phyloP scores from a whole-genome alignment of 2,888 invertebrate genomes.

The Drosophila aldrichi region DNA sequence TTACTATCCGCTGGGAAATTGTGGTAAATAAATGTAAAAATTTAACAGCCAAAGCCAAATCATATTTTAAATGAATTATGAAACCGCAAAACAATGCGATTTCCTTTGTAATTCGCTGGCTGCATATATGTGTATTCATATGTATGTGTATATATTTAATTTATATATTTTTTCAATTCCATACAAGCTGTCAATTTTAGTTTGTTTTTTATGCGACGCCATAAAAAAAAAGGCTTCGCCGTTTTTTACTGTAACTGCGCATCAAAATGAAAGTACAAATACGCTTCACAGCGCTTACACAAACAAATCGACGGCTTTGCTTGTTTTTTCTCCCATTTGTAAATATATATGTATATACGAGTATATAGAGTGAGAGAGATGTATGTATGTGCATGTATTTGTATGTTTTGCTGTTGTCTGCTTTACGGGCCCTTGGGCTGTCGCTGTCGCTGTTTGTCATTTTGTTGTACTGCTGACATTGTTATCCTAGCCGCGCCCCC shows the following conservation, averaged over 20 bases:
- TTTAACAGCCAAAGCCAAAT: constrained; percentile 41
- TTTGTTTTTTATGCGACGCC: constrained; percentile 52
- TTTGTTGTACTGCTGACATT: constrained; percentile 67
- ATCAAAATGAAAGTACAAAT: constrained; percentile 74
- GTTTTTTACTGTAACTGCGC: constrained; percentile 36
- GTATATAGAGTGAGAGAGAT: constrained; percentile 11
- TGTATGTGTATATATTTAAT: constrained; percentile 12
- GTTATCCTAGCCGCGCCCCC: constrained; percentile 59
- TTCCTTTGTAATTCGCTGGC: constrained; percentile 58
- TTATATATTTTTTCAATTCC: constrained; percentile 34
- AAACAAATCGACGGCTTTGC: constrained; percentile 69
- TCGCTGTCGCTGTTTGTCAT: constrained; percentile 77
- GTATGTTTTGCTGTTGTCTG: constrained; percentile 55
- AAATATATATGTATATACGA: too few relatives aligned
- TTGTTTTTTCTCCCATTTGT: constrained; percentile 34
- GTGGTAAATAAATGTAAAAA: constrained; percentile 31
- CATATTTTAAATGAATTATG: constrained; percentile 62
- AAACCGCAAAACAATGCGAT: constrained; percentile 62
- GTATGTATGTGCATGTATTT: constrained; percentile 21
- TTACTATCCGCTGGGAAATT: constrained; percentile 29
- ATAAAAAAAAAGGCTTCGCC: constrained; percentile 36
- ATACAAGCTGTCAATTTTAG: constrained; percentile 77
- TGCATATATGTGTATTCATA: constrained; percentile 23
- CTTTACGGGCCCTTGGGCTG: constrained; percentile 68
- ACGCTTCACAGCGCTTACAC: constrained; percentile 73